Evolutionary conservation across 2,888 invertebrate species (phyloP), one percentile per base, ranked within the genome.

Genomic region (Sericinus montela): DNA sequence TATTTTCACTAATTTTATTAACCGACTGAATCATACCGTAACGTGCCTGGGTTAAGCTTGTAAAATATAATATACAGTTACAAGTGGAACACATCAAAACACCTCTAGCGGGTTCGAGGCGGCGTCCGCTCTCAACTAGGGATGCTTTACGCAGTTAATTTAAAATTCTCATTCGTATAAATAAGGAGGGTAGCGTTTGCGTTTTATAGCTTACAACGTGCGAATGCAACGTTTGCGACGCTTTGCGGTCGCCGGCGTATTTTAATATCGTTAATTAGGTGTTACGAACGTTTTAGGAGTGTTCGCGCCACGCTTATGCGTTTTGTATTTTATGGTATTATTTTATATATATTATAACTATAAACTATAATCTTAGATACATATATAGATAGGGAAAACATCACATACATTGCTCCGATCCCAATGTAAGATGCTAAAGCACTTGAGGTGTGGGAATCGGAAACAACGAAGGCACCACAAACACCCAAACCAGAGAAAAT

Each of bases 241-340:
- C 75, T 83, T 75, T 84, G 87, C 76, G 87, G 87, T 69, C 59
- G 69, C 58, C 69, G 71, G 79, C 77, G 83, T 83, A 82, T 85
- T 88, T 87, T 85, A 85, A 87, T 85, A 86, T 84, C 85, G 85
- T 86, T 87, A 88, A 88, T 88, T 88, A 86, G 85, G 85, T 85
- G 85, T 77, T 77, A 75, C 77, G 69, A 69, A 73, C 75, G 52
- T 67, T 72, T 75, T 74, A 70, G 63, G 58, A 62, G 54, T 52
- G 52, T 54, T 55, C 43, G 55, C 51, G 52, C 51, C 53, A 51
- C 55, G 56, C 52, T 57, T 55, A 55, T 46, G 45, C 37, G 40
- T 52, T 56, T 50, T 55, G 40, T 48, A 14, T n/a, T 13, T 8
- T 45, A n/a, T 36, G 35, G 39, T 32, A 23, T 45, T 36, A 23